Conservation (phyloP, 2,888 invertebrate genomes). For the Drosophila cognata region DNA sequence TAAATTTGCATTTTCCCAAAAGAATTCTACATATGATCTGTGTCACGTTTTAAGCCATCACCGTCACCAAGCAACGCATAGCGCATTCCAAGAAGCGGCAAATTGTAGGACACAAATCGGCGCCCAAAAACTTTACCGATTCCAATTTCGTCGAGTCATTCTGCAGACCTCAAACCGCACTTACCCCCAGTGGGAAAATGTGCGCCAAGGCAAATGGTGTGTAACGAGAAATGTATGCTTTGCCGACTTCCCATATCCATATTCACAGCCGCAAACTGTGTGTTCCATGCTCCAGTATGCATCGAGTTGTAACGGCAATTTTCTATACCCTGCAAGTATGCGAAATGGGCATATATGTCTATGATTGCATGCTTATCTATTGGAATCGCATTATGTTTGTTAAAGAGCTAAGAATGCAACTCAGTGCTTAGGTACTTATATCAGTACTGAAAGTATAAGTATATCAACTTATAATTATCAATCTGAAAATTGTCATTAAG, state of each 20-base stretch:
- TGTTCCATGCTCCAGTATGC: slow-evolving; percentile 29
- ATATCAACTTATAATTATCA: no score
- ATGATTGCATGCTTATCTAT: background rate
- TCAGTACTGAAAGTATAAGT: no score
- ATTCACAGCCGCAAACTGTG: background rate
- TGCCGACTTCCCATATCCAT: slow-evolving; percentile 48
- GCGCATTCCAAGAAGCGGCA: background rate
- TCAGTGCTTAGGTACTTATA: background rate
- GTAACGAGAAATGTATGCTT: slow-evolving; percentile 49
- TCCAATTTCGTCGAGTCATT: slow-evolving; percentile 32
- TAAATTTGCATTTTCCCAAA: slow-evolving; percentile 48
- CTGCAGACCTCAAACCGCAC: background rate
- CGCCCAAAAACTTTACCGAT: slow-evolving; percentile 62
- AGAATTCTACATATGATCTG: slow-evolving; percentile 48
- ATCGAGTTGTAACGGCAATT: slow-evolving; percentile 31
- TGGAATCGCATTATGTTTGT: background rate
- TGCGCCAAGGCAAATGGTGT: slow-evolving; percentile 48
- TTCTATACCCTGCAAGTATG: slow-evolving; percentile 26
- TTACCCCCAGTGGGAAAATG: slow-evolving; percentile 7
- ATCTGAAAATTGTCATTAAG: no score
- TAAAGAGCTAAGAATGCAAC: background rate
- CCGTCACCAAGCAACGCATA: slow-evolving; percentile 3
- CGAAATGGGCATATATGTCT: background rate
- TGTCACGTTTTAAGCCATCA: slow-evolving; percentile 31
- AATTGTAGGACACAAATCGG: slow-evolving; percentile 28